Evolutionary conservation across 2,888 invertebrate species (phyloP), one percentile per base, ranked within the genome.

Genomic region (Oxyscelio sp.): DNA sequence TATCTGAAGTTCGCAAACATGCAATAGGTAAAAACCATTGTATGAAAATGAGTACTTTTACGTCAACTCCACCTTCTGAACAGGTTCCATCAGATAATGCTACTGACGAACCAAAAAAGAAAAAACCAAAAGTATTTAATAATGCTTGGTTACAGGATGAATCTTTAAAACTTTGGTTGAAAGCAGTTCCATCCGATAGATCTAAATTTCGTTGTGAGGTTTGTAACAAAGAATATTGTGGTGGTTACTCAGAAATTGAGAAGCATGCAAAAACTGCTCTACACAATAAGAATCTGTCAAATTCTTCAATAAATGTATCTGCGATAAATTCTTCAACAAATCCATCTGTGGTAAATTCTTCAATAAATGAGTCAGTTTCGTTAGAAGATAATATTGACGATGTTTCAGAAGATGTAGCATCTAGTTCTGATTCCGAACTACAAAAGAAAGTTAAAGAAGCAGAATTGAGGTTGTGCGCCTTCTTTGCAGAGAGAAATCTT

Each of bases 401-500:
- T 3, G 13, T 9, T 40, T 40, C 40, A 40, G 40, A n/a, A 13
- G 13, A 40, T n/a, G n/a, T n/a, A n/a, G 4, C 40, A 40, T n/a
- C 13, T 40, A 13, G 2, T 3, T 9, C 9, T n/a, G 56, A 38
- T 58, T 3, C 13, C 3, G 56, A 58, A 38, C 11, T 58, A 4
- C 8, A 40, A 4, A 21, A 22, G 0, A 40, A 45, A 27, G 11
- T 61, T 9, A 43, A 45, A 27, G 15, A 2, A 9, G 61, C 61
- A 17, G 61, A 61, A 15, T 4, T 61, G 8, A 43, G 43, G 8
- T 40, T 43, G 17, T 17, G 58, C 21, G 54, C 27, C n/a, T 73
- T 73, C 19, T 52, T 61, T 11, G 61, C 73, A 34, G 73, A 73
- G 59, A 2, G 17, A 0, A 63, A 63, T 43, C 9, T 73, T 5